Percentiles rank a stretch among this genome's conserved stretches.
Conservation (phyloP, 2,797 vertebrate genomes). For the Vireo griseus region DNA sequence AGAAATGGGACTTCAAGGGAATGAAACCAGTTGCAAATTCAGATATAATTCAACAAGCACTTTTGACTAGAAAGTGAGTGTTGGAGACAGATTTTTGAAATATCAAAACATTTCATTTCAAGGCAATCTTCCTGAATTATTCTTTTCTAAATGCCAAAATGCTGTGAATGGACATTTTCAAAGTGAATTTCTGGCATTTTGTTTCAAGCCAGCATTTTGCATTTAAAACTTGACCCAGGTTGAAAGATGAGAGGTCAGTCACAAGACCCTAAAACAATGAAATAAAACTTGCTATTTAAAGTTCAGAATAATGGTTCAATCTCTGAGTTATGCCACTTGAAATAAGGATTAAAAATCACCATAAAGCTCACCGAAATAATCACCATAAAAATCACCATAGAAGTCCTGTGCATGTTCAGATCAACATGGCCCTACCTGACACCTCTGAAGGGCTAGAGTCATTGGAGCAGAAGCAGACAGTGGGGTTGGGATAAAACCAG, state of each 20-base stretch:
- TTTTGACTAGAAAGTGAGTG: neutral
- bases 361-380: neutral
- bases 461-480: neutral
- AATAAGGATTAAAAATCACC: neutral
- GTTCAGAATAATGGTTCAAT: neutral
- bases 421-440: accelerated
- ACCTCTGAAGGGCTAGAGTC: neutral
- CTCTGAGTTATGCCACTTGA: neutral
- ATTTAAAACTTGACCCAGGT: conserved; percentile 5
- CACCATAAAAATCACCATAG: neutral
- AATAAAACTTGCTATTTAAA: neutral
- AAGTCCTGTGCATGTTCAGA: neutral
- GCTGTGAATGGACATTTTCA: conserved; percentile 8
- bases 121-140: neutral
- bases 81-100: neutral
- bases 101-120: conserved; percentile 20
- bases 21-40: neutral
- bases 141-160: conserved; percentile 30
- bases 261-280: neutral
- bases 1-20: neutral
- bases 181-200: conserved; percentile 33
- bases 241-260: conserved; percentile 12
- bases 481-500: neutral
- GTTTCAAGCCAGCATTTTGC: neutral
- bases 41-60: neutral